Evolutionary conservation across 2,113 vertebrate genomes (phyloP), one percentile per base, ranked within the genome.

Genomic region (Penelope pileata): DNA sequence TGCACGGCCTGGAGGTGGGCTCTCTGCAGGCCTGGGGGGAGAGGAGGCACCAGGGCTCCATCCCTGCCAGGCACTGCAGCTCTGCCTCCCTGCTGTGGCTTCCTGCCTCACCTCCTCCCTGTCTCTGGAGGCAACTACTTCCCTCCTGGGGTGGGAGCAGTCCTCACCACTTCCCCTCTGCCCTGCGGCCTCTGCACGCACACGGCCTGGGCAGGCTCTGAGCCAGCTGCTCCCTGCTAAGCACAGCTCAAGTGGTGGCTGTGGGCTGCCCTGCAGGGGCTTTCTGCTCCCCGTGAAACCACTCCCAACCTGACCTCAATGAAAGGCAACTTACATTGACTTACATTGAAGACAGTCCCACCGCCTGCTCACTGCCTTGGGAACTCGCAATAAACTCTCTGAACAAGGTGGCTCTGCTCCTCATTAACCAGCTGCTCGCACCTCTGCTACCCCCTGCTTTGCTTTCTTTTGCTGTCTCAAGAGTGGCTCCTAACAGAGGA

Each of bases 361-460:
- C 40, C 5, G 3, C 69, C 47, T 15, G n/a, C 62, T 66, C 77
- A 58, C 0, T 66, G 62, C 77, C 60, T 38, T 42, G 70, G 72
- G 94, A 75, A 36, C 60, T 70, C 0, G 3, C 79, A 97, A 97
- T 97, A 97, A 97, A 97, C 38, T 85, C 38, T 85, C 68, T 70
- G 78, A 92, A 78, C 86, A 77, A 91, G 59, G 75, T 78, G 59
- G 32, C 69, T 69, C 75, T 90, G 50, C 53, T 60, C 59, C 91
- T 82, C 24, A 10, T 68, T 93, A 69, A 70, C 68, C 22, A 34
- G 36, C 83, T 56, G 58, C 42, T 60, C 0, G 0, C 32, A 30
- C 27, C 2, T 16, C 43, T 77, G 76, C 73, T 13, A 29, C 9
- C 43, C 14, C 38, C 29, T 0, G 23, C 80, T 80, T 78, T 1